Evolutionary conservation across 2,113 vertebrate species (phyloP).

Genomic region (Isichthys henryi): DNA sequence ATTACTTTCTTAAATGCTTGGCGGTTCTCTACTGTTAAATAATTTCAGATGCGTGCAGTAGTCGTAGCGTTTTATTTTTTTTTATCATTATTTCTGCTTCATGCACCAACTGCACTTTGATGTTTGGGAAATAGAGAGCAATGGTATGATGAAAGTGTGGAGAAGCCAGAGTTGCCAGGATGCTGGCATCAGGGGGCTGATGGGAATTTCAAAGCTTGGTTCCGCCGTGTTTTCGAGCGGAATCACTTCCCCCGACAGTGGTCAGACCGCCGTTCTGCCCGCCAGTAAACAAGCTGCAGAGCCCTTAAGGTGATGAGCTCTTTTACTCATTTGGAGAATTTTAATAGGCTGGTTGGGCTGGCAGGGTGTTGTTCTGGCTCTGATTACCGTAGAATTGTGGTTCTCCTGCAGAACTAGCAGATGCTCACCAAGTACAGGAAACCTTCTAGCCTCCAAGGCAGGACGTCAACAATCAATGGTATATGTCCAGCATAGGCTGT

Average conservation of each 20-base stretch:
- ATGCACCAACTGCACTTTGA: constrained; percentile 36
- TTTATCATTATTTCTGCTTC: constrained; percentile 30
- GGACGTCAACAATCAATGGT: neutral
- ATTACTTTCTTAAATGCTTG: neutral
- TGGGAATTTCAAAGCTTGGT: constrained; percentile 36
- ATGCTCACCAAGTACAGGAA: neutral
- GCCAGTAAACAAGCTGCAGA: neutral
- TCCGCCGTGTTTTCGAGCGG: neutral
- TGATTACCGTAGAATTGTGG: neutral
- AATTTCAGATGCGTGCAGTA: neutral
- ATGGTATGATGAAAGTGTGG: constrained; percentile 39
- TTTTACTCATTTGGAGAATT: constrained; percentile 43
- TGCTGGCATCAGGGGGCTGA: constrained; percentile 39
- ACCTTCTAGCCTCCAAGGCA: neutral
- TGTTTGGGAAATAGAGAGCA: constrained; percentile 34
- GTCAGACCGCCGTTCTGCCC: neutral
- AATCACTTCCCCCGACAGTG: neutral
- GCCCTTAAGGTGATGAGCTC: constrained; percentile 36
- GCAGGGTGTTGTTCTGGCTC: neutral
- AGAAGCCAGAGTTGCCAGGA: constrained; percentile 31
- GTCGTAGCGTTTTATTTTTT: neutral
- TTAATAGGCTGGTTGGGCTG: constrained; percentile 35
- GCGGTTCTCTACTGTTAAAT: neutral
- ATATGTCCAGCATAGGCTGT: neutral
- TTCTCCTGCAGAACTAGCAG: neutral